phyloP scores from a whole-genome alignment of 2,888 invertebrate genomes.

The Melinopterus prodromus region DNA sequence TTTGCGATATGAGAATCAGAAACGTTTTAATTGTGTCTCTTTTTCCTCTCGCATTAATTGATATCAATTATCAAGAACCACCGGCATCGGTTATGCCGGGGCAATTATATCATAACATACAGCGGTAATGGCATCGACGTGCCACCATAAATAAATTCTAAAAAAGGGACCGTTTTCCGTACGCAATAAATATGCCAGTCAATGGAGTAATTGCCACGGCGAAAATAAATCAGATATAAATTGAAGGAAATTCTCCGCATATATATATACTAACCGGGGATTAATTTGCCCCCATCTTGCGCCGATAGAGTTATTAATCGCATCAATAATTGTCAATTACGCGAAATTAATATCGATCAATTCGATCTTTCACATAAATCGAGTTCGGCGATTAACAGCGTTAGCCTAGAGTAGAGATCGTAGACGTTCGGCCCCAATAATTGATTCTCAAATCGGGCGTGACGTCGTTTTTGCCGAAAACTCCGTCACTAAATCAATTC shows the following conservation, averaged over 20 bases:
- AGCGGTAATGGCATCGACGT: constrained; percentile 45
- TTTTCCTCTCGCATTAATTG: constrained; percentile 55
- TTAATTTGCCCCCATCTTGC: neutral
- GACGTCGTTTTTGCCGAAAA: neutral
- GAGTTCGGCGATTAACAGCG: neutral
- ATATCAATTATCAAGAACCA: constrained; percentile 59
- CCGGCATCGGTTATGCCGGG: constrained; percentile 42
- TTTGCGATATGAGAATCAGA: constrained; percentile 27
- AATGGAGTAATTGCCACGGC: neutral
- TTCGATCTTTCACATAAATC: neutral
- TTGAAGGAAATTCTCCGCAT: neutral
- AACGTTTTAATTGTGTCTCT: constrained; percentile 56
- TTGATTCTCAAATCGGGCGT: neutral
- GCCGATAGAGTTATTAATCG: neutral
- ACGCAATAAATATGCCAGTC: neutral
- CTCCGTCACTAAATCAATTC: constrained; percentile 4
- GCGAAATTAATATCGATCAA: neutral
- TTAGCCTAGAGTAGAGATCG: neutral
- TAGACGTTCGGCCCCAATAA: neutral
- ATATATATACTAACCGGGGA: neutral
- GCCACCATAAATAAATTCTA: constrained; percentile 42
- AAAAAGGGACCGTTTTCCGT: neutral
- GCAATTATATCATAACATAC: constrained; percentile 34
- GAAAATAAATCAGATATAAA: neutral
- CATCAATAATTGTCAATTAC: neutral